A percentile compares a stretch with the other conserved stretches of the same genome.
phyloP scores from a whole-genome alignment of 2,113 vertebrate species.

The Charina bottae region DNA sequence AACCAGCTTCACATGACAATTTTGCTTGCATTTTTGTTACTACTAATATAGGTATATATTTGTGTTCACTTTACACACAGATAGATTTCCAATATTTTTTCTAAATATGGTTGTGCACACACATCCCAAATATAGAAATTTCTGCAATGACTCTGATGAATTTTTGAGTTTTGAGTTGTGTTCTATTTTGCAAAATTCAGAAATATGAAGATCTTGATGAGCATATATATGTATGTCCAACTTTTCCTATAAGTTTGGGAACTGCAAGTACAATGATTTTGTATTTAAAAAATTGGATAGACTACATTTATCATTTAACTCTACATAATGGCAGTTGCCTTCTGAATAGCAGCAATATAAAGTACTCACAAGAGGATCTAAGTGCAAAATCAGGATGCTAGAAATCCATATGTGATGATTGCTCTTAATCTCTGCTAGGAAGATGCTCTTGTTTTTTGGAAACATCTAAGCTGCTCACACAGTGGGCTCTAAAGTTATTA shows the following conservation, averaged over 20 bases:
- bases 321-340: not conserved
- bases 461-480: constrained; percentile 66
- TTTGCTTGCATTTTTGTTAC: not conserved
- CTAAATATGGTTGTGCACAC: not conserved
- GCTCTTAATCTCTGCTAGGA: constrained; percentile 55
- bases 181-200: not conserved
- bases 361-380: not conserved
- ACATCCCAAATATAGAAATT: not conserved
- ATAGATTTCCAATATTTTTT: not conserved
- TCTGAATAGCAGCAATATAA: not conserved
- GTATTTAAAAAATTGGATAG: not conserved
- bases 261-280: not conserved
- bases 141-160: not conserved
- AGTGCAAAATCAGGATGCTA: not conserved
- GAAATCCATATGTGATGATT: constrained; percentile 59
- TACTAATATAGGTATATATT: not conserved
- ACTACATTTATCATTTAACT: not conserved
- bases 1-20: not conserved
- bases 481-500: constrained; percentile 78
- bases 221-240: not conserved
- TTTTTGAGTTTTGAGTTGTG: not conserved
- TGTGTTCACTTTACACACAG: not conserved
- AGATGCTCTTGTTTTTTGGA: constrained; percentile 68
- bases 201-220: not conserved
- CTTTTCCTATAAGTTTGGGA: not conserved